Evolutionary conservation across 2,113 vertebrate species (phyloP), one percentile per base, ranked within the genome.

Genomic region (Manacus vitellinus): DNA sequence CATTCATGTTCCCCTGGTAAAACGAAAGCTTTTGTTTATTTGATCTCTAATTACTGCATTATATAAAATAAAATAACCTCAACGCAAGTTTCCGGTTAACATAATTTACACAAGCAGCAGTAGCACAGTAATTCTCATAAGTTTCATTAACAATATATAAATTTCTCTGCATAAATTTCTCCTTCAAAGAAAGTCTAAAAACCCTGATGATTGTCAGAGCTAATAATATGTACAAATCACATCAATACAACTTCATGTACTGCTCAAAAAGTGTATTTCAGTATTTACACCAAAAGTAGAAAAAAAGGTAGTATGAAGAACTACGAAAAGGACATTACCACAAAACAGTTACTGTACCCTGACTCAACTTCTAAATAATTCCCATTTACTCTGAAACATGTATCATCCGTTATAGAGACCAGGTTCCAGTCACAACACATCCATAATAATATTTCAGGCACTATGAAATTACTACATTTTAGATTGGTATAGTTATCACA

Each of bases 1-100:
- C 99, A 99, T 97, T 99, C 99, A 96, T 99, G 98, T 93, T 99
- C 99, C 81, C 99, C 99, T 99, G 80, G 62, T 88, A 98, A 96
- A 96, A 98, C 79, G 12, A 94, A 94, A 75, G 73, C 6, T 49
- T 89, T 41, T 37, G 35, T 91, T 92, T 73, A 91, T 70, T 88
- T 74, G 0, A 85, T 90, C 21, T 76, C 46, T 25, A 74, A 86
- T 68, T 56, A 87, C 24, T 62, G 27, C 33, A 77, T 85, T 44
- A 63, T 37, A 51, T 55, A 67, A 88, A 94, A 77, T 16, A 92
- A 85, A 85, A 55, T 27, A 21, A 76, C 13, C 39, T 43, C 79
- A 87, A 51, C 43, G 70, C 28, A 81, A 85, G 25, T 7, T 47
- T 77, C 79, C 1, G 2, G 14, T 80, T 76, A 75, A 56, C 18